Base-by-base conservation (phyloP, 2,888 invertebrate genomes). In the Melanchra persicariae region DNA sequence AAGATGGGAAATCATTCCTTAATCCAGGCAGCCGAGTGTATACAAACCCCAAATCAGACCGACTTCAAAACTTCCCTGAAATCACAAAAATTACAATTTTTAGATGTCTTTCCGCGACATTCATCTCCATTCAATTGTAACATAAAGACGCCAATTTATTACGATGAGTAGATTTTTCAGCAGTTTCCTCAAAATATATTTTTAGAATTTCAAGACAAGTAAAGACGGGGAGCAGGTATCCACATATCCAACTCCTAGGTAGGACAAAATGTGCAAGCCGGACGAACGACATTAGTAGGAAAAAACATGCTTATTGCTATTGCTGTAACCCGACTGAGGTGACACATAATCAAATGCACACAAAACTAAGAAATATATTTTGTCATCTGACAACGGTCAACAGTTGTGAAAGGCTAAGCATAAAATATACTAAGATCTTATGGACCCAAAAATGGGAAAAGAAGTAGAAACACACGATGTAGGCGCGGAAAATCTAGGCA, bases 51-150 rank as follows among this genome's bases (percentile, higher is more conserved):
- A 91, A 88, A 90, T 91, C 84, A 93, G 89, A 92, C 87, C 82
- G 86, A 93, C 92, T 92, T 93, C 89, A 91, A 91, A 91, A 88
- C 85, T 88, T 89, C 88, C 92, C 93, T 93, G 93, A 92, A 93
- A 93, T 85, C 91, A 93, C 91, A 93, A 93, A 91, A 93, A 92
- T 85, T 85, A 90, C 85, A 92, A 87, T 84, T 85, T 90, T 87
- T 89, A 85, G 73, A 75, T 70, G 77, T 75, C 71, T 71, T 65
- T 72, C 74, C 70, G 55, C 77, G 73, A 78, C 64, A 72, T 54
- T 66, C 40, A 52, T 71, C 52, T 69, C 65, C 72, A 55, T 63
- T 76, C 77, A 61, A 60, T 73, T 63, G 71, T 65, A 71, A 65
- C 75, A 62, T 79, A 75, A 63, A 72, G 71, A 79, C 73, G 70